Evolutionary conservation across 2,797 vertebrate genomes (phyloP), one percentile per base, ranked within the genome.

Genomic region (Discoglossus pictus): DNA sequence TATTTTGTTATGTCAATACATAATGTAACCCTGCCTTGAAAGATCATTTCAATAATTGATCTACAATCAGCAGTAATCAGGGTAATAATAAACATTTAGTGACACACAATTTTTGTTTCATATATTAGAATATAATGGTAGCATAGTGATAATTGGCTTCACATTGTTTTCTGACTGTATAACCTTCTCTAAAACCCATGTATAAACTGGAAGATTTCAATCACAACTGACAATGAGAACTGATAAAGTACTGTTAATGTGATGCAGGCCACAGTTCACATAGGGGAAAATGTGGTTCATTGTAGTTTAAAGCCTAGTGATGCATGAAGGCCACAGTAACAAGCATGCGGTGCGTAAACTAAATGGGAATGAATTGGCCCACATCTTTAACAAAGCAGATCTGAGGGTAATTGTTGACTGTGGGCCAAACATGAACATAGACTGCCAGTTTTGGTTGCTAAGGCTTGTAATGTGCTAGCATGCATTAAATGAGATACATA

Each of bases 301-400:
- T 61, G 27, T 54, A 61, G 24, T 68, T 68, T 68, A 61, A 68
- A 53, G 11, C 6, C n/a, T 36, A 39, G 50, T 47, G 58, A 61
- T 69, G 58, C 66, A 36, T 68, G 39, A 61, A 68, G 66, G 66
- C 58, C 66, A 68, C 56, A 61, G 58, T 68, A 68, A 61, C 39
- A 60, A 46, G 25, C 35, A 54, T 62, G 42, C 17, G 12, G 42
- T 54, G 51, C 27, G 10, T 39, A 69, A 55, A 69, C 20, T 69
- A 21, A 62, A 69, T 69, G 20, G 42, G 52, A 55, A 47, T 55
- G 23, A 44, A 62, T 40, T 69, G 66, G 46, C 51, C 50, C 42
- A 61, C 20, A 55, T 54, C 50, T 69, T 54, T 62, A 69, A 61
- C 66, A 40, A 61, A 62, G 66, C 47, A 69, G 50, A 54, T 55